Evolutionary conservation across 2,113 vertebrate genomes (phyloP), one percentile per base, ranked within the genome.

Genomic region (Cyphomyrus plagiostoma): DNA sequence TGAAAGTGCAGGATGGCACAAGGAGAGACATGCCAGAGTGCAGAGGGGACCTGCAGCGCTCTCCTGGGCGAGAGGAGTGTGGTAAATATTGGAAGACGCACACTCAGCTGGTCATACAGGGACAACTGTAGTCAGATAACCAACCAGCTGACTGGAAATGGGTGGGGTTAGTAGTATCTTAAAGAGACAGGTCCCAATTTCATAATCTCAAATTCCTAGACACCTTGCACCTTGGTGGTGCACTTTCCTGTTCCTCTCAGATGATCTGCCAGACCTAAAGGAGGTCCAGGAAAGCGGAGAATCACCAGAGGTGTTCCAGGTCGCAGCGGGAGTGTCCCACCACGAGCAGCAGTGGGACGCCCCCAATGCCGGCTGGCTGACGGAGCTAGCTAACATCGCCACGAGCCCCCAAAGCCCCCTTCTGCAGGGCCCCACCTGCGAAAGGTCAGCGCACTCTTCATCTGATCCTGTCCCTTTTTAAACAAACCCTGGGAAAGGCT

Each of bases 241-340:
- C 26, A 3, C 48, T 21, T 48, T 49, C 30, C 70, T 19, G 23
- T 49, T 80, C 70, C 49, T 42, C 83, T n/a, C 92, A 99, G 98
- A 99, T 94, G 98, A 99, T 93, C 97, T 99, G 94, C 98, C 98
- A 90, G 98, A 99, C 94, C 95, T 99, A 93, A 98, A 98, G 94
- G 98, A 97, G 94, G 98, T 99, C 94, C 97, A 97, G 89, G 97
- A 97, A 83, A 97, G 98, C 93, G 95, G 97, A 94, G 94, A 96
- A 35, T 96, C 97, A 90, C 94, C 95, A 80, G 95, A 95, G 58
- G 95, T 98, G 92, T 98, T 97, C 90, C 98, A 97, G 93, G 95
- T 99, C 86, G 95, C 95, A 93, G 95, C 96, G 80, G 95, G 96
- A 21, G 95, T 99, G 93, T 99, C 98, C 30, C 98, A 99, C 93